Base-by-base conservation (phyloP, 2,797 vertebrate species). In the Pipistrellus nathusii region DNA sequence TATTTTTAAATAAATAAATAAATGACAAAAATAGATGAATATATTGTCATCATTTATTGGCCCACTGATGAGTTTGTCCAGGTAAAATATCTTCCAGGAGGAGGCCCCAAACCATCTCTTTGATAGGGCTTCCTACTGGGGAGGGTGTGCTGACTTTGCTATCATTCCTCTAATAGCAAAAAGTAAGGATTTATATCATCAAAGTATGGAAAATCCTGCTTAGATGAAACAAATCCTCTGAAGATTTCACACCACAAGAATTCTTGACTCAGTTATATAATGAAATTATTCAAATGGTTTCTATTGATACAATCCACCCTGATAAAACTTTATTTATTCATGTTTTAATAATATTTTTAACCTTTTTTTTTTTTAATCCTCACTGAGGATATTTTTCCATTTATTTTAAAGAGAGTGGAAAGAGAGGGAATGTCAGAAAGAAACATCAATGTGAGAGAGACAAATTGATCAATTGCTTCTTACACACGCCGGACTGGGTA, bases 261-360 rank as follows among this genome's bases (percentile, higher is more conserved):
- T 93, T 91, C 59, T 91, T 66, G 38, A 5, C 23, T 92, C 88
- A 85, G 11, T 57, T 38, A 85, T 8, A 12, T 48, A 77, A 72
- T 80, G 11, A 87, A 95, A 88, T 59, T 59, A 81, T 62, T 38
- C 25, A 92, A 85, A 78, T 90, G 41, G 48, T 93, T 84, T 81
- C 82, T 78, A 77, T 41, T 55, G 59, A 66, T 9, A 85, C 46
- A 62, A 51, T 75, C 69, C 23, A 90, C 30, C 25, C 88, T 90
- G 13, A n/a, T 90, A 82, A 88, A 23, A 85, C 25, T 46, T 91
- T 27, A 14, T 88, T 75, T 27, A 73, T 75, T 93, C 55, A 53
- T 80, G 75, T 82, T 91, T 87, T 64, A 86, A 69, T 68, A 53
- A 75, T 68, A 55, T 44, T 91, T 91, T 87, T 41, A 66, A 83